Evolutionary conservation across 1,140 invertebrate species (phyloP).

Genomic region (Lanistes nyassanus): DNA sequence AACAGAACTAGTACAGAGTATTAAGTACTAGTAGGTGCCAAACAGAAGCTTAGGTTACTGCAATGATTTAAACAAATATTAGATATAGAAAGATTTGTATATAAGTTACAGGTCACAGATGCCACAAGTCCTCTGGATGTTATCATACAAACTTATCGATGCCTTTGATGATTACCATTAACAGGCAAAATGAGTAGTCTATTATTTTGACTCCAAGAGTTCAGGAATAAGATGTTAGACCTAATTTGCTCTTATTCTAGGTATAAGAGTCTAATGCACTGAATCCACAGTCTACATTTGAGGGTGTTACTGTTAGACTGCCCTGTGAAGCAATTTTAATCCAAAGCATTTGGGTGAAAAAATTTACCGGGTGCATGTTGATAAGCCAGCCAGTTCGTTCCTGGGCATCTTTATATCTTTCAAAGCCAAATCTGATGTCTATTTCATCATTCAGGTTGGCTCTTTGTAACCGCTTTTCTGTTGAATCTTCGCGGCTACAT

Average conservation of each 20-base stretch:
- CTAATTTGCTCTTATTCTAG: too few relatives aligned
- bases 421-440: slow-evolving; percentile 94
- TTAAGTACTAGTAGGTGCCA: neutral
- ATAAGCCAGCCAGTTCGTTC: slow-evolving; percentile 93
- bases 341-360: too few relatives aligned
- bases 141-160: too few relatives aligned
- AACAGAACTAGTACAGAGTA: too few relatives aligned
- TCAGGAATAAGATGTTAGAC: too few relatives aligned
- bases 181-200: too few relatives aligned
- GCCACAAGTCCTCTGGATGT: too few relatives aligned
- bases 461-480: slow-evolving; percentile 59
- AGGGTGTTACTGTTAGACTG: too few relatives aligned
- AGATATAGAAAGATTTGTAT: neutral
- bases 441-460: slow-evolving; percentile 62
- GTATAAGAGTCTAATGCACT: neutral
- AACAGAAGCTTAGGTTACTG: neutral
- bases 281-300: neutral
- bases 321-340: too few relatives aligned
- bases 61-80: neutral
- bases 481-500: slow-evolving; percentile 52
- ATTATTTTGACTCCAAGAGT: too few relatives aligned
- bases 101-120: too few relatives aligned
- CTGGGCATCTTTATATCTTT: slow-evolving; percentile 81
- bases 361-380: slow-evolving; percentile 92
- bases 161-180: too few relatives aligned